Conservation (phyloP, 2,797 vertebrate species). For the Sebastes kiyomatsui region DNA sequence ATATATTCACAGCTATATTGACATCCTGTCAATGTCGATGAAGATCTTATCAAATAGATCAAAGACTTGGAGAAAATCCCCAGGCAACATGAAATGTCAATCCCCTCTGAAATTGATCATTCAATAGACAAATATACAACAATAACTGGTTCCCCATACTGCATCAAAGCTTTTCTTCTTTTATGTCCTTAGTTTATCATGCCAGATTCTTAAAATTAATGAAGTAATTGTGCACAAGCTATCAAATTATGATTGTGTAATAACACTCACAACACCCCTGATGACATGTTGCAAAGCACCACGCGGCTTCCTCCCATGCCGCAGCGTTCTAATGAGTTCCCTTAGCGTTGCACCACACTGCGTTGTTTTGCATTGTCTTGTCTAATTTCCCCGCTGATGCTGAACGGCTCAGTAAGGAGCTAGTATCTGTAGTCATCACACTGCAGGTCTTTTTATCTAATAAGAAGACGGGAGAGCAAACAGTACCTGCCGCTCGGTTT, state of each 20-base stretch:
- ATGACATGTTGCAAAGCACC: slow-evolving; percentile 58
- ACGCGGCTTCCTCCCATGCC: slow-evolving; percentile 59
- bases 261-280: slow-evolving; percentile 55
- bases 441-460: slow-evolving; percentile 41
- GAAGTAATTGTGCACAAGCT: slow-evolving; percentile 53
- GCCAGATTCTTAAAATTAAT: slow-evolving; percentile 48
- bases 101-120: not conserved
- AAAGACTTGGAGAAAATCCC: not conserved
- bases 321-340: slow-evolving; percentile 73
- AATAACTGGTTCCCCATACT: not conserved
- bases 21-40: not conserved
- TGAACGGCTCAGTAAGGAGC: slow-evolving; percentile 60
- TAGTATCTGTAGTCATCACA: slow-evolving; percentile 57
- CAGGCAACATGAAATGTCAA: not conserved
- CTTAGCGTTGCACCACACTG: slow-evolving; percentile 63
- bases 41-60: not conserved
- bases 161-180: not conserved
- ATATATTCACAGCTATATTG: not conserved
- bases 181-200: slow-evolving; percentile 2
- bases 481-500: slow-evolving; percentile 52
- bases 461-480: slow-evolving; percentile 54
- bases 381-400: slow-evolving; percentile 67
- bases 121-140: not conserved
- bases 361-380: slow-evolving; percentile 68
- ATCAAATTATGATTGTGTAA: slow-evolving; percentile 66